A percentile compares a stretch with the other conserved stretches of the same genome.
Conservation (phyloP, 2,113 vertebrate genomes). For the Peromyscus maniculatus region DNA sequence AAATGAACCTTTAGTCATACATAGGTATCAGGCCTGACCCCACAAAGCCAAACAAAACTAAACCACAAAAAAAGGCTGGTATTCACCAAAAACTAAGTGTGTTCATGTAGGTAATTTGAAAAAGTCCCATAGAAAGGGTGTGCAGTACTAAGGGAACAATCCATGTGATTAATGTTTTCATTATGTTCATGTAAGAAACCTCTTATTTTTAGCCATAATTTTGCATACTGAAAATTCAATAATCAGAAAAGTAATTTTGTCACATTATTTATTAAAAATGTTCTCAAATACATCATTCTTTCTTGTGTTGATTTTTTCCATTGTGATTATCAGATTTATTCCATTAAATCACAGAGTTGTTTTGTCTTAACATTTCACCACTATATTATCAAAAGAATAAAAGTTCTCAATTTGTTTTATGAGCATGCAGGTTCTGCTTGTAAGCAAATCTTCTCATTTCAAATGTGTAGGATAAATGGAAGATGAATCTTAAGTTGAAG, state of each 20-base stretch:
- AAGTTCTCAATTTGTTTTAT: slow-evolving; percentile 15
- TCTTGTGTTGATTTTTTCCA: slow-evolving; percentile 81
- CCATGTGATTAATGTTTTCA: slow-evolving; percentile 92
- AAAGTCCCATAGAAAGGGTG: slow-evolving; percentile 88
- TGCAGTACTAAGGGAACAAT: slow-evolving; percentile 90
- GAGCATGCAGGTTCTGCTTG: slow-evolving; percentile 32
- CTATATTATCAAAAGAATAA: slow-evolving; percentile 44
- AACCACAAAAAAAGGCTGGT: slow-evolving; percentile 81
- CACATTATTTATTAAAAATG: slow-evolving; percentile 96
- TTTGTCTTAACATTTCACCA: slow-evolving; percentile 80
- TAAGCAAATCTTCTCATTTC: slow-evolving; percentile 41
- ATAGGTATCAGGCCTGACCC: slow-evolving; percentile 87
- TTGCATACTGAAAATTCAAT: slow-evolving; percentile 93
- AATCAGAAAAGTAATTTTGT: slow-evolving; percentile 94
- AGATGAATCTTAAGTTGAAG: background rate
- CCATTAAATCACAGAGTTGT: slow-evolving; percentile 73
- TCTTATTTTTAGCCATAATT: slow-evolving; percentile 94
- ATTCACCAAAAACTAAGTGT: slow-evolving; percentile 87
- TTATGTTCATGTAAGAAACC: slow-evolving; percentile 93
- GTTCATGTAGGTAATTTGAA: slow-evolving; percentile 89
- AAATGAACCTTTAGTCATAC: slow-evolving; percentile 87
- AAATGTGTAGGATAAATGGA: background rate
- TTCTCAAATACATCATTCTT: slow-evolving; percentile 90
- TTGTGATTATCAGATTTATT: slow-evolving; percentile 80
- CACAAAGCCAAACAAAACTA: slow-evolving; percentile 82